Evolutionary conservation across 2,888 invertebrate genomes (phyloP), one percentile per base, ranked within the genome.

Genomic region (Anticlea derivata): DNA sequence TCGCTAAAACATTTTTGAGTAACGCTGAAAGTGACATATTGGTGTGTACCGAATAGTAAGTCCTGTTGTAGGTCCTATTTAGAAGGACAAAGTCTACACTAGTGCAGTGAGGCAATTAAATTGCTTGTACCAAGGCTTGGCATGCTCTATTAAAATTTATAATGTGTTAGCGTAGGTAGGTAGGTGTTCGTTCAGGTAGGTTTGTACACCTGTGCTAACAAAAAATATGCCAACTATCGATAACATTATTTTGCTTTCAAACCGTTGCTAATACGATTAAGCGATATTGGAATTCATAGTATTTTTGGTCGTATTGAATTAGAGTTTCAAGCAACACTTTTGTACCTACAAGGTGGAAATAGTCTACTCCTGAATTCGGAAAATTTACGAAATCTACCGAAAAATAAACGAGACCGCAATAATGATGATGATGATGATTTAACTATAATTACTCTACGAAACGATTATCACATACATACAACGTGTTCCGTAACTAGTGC

Each of bases 91-190:
- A 51, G 26, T 35, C 22, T 29, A 38, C 22, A 17, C 30, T 6
- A 31, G 23, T 30, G 40, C 40, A 31, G 10, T 37, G 33, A 17
- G 47, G 47, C 52, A 48, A 46, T 51, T 51, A 46, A 30, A 35
- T 34, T 11, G 20, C 20, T 27, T n/a, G 12, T 31, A 31, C 31
- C 35, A 44, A 47, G 54, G 49, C 54, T 50, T 48, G 50, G 40
- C 51, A 45, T 34, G 56, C 46, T 34, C 50, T 47, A 56, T 30
- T 50, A 52, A 60, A 60, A 51, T 60, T 29, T 57, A 54, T 50
- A 60, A 56, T 46, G 50, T 34, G 45, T 39, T n/a, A 22, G 29
- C 5, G 41, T 35, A 44, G 10, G 22, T 38, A 35, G 29, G 30
- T 41, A 46, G 44, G 30, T 45, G 40, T 27, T 43, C 37, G 7